Base-by-base conservation (phyloP, 2,888 invertebrate genomes). In the Amiota minor region DNA sequence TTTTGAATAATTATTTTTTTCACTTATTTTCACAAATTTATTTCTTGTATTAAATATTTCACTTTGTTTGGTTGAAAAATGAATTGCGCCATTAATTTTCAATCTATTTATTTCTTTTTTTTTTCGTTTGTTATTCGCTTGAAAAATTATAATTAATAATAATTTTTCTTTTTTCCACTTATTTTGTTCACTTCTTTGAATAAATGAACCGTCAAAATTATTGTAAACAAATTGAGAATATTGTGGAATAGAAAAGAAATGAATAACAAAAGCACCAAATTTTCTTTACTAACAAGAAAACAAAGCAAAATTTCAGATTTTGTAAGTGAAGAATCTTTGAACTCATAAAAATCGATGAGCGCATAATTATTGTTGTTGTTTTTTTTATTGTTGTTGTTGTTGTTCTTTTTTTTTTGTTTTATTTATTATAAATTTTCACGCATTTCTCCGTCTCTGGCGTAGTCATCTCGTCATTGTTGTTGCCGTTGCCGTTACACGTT, bases 321-420 rank as follows among this genome's bases (percentile, higher is more conserved):
- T 35, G 12, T 20, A 62, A 62, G 23, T 68, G 81, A 78, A 83
- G 6, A 85, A 85, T 85, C 83, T 83, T 84, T 84, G 83, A 83
- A 85, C 83, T 85, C 83, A 82, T 83, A 81, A 83, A 83, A 85
- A 83, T 83, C 85, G 85, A 85, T 85, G 83, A 82, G 81, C 83
- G 82, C 83, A 83, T 79, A 75, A 83, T 35, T 6, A 18, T 59
- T 16, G 11, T 50, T 68, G 16, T 20, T 53, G 49, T 9, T 8
- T n/a, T n/a, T n/a, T n/a, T n/a, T n/a, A 2, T 35, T 23, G 35
- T 12, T 83, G 35, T 80, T 83, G 82, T 84, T n/a, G n/a, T n/a
- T n/a, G n/a, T n/a, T n/a, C n/a, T n/a, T n/a, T 83, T 83, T 81
- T 56, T 2, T 59, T 59, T 56, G 18, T 9, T 59, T 45, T 20